Conservation (phyloP, 92 coral and sea anemone genomes). For the Siderastrea radians region DNA sequence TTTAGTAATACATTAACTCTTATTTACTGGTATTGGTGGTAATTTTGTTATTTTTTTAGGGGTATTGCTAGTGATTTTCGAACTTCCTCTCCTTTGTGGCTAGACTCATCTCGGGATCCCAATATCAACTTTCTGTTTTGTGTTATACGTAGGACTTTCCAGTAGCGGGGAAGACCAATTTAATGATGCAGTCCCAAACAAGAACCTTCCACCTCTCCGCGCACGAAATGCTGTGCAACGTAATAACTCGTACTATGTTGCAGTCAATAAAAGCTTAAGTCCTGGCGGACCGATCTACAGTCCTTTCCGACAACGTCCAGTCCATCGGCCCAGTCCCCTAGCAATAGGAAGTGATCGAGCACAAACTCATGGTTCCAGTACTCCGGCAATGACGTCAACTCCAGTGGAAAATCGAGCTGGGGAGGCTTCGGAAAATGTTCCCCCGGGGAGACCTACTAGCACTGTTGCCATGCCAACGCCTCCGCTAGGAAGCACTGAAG, state of each 20-base stretch:
- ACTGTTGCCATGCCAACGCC: slow-evolving; percentile 97
- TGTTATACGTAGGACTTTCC: slow-evolving; percentile 20
- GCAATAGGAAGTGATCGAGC: slow-evolving; percentile 37
- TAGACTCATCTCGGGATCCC: no score
- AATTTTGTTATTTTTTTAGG: no score
- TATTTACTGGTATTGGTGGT: no score
- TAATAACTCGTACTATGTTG: slow-evolving; percentile 94
- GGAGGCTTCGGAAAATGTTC: slow-evolving; percentile 40
- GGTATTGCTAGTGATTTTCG: no score
- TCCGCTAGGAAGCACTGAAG: slow-evolving; percentile 77
- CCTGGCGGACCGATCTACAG: slow-evolving; percentile 65
- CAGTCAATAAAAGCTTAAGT: slow-evolving; percentile 78
- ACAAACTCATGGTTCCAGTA: slow-evolving; percentile 26
- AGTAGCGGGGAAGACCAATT: slow-evolving; percentile 65
- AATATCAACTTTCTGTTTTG: neutral
- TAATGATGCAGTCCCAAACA: slow-evolving; percentile 40
- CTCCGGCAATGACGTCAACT: slow-evolving; percentile 40
- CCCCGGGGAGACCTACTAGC: slow-evolving; percentile 83
- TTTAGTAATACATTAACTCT: no score
- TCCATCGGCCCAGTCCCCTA: slow-evolving; percentile 66
- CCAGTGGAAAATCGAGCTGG: slow-evolving; percentile 37
- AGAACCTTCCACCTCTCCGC: slow-evolving; percentile 72
- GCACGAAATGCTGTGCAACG: slow-evolving; percentile 90
- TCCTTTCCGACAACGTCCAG: slow-evolving; percentile 54
- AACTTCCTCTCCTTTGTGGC: neutral